Conservation (phyloP, 2,888 invertebrate genomes). For the Athripsodes cinereus region DNA sequence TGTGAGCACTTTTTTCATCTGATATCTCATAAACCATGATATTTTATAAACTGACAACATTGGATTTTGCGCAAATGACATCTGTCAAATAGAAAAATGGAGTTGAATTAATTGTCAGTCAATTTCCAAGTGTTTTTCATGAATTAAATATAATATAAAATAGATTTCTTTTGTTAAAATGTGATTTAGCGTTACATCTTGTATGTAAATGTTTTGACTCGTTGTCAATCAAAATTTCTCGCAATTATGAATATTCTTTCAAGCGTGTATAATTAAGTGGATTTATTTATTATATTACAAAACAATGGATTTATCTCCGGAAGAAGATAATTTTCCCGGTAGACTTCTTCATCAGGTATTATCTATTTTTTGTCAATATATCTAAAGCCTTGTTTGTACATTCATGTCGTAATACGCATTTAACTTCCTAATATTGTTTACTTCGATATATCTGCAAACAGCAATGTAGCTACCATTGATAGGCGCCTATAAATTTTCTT, state of each 20-base stretch:
- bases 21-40: too few species aligned
- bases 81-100: constrained; percentile 1
- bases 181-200: not conserved
- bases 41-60: not conserved
- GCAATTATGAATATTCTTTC: not conserved
- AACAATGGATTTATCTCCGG: constrained; percentile 64
- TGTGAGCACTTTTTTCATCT: too few species aligned
- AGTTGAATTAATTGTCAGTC: not conserved
- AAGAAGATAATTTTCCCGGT: constrained; percentile 74
- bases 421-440: too few species aligned
- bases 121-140: not conserved
- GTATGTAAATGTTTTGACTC: not conserved
- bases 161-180: not conserved
- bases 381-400: too few species aligned
- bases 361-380: too few species aligned
- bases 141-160: not conserved
- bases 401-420: too few species aligned
- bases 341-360: constrained; percentile 71
- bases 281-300: constrained; percentile 14
- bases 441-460: too few species aligned
- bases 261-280: constrained; percentile 3
- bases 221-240: not conserved
- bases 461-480: too few species aligned
- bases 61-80: not conserved
- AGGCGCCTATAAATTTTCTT: too few species aligned